Base-by-base conservation (phyloP, 2,113 vertebrate species). In the Oenanthe melanoleuca region DNA sequence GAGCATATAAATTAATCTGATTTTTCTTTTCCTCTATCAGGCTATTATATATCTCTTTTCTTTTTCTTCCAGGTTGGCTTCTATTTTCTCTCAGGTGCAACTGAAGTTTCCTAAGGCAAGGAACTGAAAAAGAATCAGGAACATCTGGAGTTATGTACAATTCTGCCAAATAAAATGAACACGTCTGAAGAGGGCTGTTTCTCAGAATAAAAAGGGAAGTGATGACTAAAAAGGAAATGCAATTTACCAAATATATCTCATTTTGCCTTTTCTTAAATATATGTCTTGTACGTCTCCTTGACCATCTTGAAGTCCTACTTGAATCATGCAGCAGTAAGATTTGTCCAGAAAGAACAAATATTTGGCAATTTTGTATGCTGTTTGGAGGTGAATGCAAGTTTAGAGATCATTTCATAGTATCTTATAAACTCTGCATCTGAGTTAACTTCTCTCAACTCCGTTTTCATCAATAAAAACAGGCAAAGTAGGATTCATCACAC, bases 51-150 rank as follows among this genome's bases (percentile, higher is more conserved):
- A 84, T 53, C 15, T 88, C 56, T 93, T 93, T 93, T 94, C 45
- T 94, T 92, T 94, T 89, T 74, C 60, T 95, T 92, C 86, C 82
- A 92, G 93, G 71, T 93, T 96, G 92, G 87, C 86, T 89, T 92
- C 83, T 83, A 80, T 92, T 89, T 94, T 95, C 73, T 96, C 80
- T 95, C 96, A 96, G 96, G 95, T 97, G 86, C 78, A 96, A 94
- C 77, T 80, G 73, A 60, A 91, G 45, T 93, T 93, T 97, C 93
- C 93, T 85, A 92, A 96, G 93, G 96, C 93, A 93, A 88, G 53
- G 64, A 96, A 94, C 63, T 78, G 80, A 89, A 95, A 92, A 89
- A 91, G 72, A 88, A 86, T 55, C 37, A 60, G 44, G 67, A 96
- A 80, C 92, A 97, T 95, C 94, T 96, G 96, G 86, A 95, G 59